Percentiles rank a stretch among this genome's conserved stretches.
These are phyloP conservation scores for Amphimallon solstitiale DNA, from an alignment of 2,888 invertebrate species.

Conservation along the genomic window DNA sequence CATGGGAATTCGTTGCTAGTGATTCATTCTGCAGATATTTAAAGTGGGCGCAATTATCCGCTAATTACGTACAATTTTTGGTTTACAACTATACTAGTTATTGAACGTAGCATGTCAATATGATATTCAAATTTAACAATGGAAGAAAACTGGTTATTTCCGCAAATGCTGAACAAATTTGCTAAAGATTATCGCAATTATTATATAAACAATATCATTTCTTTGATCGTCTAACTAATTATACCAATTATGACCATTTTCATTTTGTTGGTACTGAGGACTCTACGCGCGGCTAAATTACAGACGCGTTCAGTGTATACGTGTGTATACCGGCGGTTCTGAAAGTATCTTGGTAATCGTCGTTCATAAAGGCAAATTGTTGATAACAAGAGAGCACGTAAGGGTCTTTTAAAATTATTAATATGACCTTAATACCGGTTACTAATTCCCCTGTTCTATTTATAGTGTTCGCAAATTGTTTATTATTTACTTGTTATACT, in stretches of 20 bases:
- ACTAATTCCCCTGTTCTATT: constrained; percentile 44
- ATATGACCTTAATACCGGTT: constrained; percentile 51
- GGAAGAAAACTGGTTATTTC: constrained; percentile 9
- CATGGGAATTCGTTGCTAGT: no score
- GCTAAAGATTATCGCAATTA: not conserved
- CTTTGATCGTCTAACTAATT: constrained; percentile 15
- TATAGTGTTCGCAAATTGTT: constrained; percentile 44
- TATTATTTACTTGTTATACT: constrained; percentile 39
- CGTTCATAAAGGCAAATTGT: constrained; percentile 25
- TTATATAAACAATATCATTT: constrained; percentile 23
- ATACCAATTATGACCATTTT: constrained; percentile 26
- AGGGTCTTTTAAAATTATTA: constrained; percentile 44
- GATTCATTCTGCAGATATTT: no score
- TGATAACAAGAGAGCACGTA: constrained; percentile 32
- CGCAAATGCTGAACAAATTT: not conserved
- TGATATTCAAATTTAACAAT: not conserved
- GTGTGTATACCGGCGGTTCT: constrained; percentile 3
- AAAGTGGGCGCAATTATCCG: no score
- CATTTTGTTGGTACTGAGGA: constrained; percentile 13
- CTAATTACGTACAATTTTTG: no score
- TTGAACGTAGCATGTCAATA: not conserved
- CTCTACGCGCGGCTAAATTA: constrained; percentile 3
- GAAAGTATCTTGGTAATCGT: constrained; percentile 22
- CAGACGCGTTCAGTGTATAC: not conserved
- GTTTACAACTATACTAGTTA: no score